Evolutionary conservation across 2,797 vertebrate genomes (phyloP).

Genomic region (Hydrocynus forskahlii): DNA sequence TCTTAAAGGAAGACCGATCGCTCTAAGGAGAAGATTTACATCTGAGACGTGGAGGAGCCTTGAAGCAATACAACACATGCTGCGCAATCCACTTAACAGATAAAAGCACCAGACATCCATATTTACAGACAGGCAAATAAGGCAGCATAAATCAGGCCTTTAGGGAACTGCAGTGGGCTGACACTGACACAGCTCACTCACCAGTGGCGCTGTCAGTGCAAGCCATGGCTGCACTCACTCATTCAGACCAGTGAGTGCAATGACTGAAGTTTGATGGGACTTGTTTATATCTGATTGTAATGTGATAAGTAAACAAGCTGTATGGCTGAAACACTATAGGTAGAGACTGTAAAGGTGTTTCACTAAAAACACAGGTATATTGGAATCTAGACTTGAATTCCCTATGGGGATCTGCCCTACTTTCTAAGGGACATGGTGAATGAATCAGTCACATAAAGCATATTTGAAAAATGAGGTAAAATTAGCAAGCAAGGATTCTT

Average conservation of each 20-base stretch:
- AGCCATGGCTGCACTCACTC: background rate
- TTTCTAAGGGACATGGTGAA: background rate
- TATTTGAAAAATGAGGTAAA: background rate
- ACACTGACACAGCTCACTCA: background rate
- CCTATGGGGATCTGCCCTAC: background rate
- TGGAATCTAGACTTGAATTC: background rate
- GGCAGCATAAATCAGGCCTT: slow-evolving; percentile 19
- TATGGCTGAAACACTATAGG: background rate
- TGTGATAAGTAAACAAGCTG: background rate
- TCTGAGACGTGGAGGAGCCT: slow-evolving; percentile 18
- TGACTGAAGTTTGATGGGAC: background rate
- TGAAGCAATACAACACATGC: background rate
- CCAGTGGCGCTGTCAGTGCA: background rate
- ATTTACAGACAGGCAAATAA: slow-evolving; percentile 39
- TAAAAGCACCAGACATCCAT: slow-evolving; percentile 19
- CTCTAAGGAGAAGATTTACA: slow-evolving; percentile 28
- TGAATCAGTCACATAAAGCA: background rate
- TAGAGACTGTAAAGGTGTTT: background rate
- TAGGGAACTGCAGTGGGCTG: background rate
- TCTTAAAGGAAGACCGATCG: background rate
- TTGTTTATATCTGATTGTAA: background rate
- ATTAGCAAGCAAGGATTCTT: no score
- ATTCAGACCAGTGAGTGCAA: background rate
- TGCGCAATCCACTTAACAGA: slow-evolving; percentile 33
- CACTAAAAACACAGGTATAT: no score